A percentile compares a stretch with the other conserved stretches of the same genome.
phyloP scores from a whole-genome alignment of 2,888 invertebrate genomes.

The Cosmorhoe ocellata region DNA sequence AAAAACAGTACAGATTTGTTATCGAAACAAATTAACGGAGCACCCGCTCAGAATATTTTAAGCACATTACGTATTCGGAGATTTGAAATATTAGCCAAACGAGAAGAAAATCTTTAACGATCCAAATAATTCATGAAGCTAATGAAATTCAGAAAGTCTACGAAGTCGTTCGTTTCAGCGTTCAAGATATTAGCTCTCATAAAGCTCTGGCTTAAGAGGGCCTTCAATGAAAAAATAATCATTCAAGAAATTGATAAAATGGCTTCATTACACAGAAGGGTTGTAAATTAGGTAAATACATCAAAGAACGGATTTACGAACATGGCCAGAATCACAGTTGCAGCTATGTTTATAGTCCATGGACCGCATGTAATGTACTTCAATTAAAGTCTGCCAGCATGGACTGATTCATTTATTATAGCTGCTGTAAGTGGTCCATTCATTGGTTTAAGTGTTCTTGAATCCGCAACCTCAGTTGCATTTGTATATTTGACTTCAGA shows the following conservation, averaged over 20 bases:
- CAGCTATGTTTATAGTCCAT: slow-evolving; percentile 35
- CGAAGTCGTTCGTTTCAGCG: slow-evolving; percentile 5
- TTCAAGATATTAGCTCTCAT: not conserved
- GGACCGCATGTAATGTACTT: slow-evolving; percentile 13
- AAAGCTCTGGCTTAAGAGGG: not conserved
- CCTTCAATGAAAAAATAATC: not conserved
- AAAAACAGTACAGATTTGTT: too few species aligned
- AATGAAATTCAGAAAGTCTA: slow-evolving; percentile 17
- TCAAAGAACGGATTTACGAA: slow-evolving; percentile 56
- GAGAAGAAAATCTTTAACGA: slow-evolving; percentile 23
- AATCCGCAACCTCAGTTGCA: slow-evolving; percentile 14
- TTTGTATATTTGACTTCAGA: slow-evolving; percentile 15
- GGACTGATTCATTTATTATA: slow-evolving; percentile 21
- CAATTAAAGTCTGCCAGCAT: slow-evolving; percentile 19
- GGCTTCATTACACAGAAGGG: not conserved
- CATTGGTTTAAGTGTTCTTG: slow-evolving; percentile 15
- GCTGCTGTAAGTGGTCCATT: slow-evolving; percentile 6
- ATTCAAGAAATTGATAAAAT: too few species aligned
- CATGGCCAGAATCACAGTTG: slow-evolving; percentile 37
- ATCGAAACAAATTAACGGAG: slow-evolving; percentile 19
- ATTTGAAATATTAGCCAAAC: slow-evolving; percentile 22
- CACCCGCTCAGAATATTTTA: slow-evolving; percentile 22
- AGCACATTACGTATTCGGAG: slow-evolving; percentile 24
- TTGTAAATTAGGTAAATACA: slow-evolving; percentile 33
- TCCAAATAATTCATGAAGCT: slow-evolving; percentile 29